Base-by-base conservation (phyloP, 1,140 invertebrate genomes). In the Brachystomella parvula region DNA sequence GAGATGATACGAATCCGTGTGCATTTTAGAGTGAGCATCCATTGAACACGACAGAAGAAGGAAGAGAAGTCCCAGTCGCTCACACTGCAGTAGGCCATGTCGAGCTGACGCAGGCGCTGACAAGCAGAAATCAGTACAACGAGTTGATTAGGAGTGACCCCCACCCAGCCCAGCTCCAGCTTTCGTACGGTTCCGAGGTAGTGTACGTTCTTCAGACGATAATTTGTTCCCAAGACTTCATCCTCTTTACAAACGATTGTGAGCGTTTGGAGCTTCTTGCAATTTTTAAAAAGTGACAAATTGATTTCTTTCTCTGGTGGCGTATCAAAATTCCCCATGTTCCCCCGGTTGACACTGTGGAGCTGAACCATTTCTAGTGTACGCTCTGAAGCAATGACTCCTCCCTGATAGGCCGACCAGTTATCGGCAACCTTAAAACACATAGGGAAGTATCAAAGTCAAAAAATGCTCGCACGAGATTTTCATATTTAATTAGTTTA, bases 261-360 rank as follows among this genome's bases (percentile, higher is more conserved):
- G 3, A 63, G 24, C 26, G 12, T 2, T 29, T 63, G 24, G 24
- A 63, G 28, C 30, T 63, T 26, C 30, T 63, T 47, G 47, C 61
- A 63, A 29, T 17, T 6, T 2, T 31, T 26, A 26, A 63, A 63
- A 49, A 63, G 19, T 21, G 17, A 9, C 2, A 63, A 44, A 29
- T 63, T 28, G 28, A 63, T 33, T 9, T 3, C 19, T 15, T 21
- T 24, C 6, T 53, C 49, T 24, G 15, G 49, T 19, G 6, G 12
- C 6, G 12, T 19, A 24, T 6, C 24, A 15, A 15, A 15, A 6
- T 19, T 53, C 9, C 49, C 49, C 9, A 53, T 26, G 24, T 53
- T 53, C 21, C 49, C 49, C 6, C 49, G 49, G 21, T 53, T 53
- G 49, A 53, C 21, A 24, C 24, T 53, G 21, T 53, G 49, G 15